A percentile compares a stretch with the other conserved stretches of the same genome.
These are phyloP conservation scores for Bagarius yarrelli DNA, from an alignment of 2,113 vertebrate genomes.

Conservation along the genomic window DNA sequence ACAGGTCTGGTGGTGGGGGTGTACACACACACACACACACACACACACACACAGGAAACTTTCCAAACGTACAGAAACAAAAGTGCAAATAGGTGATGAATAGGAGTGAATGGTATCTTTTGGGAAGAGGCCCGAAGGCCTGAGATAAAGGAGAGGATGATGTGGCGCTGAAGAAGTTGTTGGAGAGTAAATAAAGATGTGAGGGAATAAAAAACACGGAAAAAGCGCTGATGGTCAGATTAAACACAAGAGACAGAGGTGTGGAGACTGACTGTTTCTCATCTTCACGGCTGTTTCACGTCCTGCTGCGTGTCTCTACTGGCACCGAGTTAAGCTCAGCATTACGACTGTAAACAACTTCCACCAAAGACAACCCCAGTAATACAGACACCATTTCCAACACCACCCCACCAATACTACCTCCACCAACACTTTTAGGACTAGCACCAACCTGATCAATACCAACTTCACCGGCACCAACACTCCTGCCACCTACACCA, in stretches of 20 bases:
- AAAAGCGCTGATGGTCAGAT: neutral
- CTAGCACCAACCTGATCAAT: too few relatives aligned
- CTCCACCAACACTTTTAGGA: too few relatives aligned
- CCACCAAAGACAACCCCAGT: too few relatives aligned
- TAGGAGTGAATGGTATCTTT: constrained; percentile 22
- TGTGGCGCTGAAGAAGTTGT: neutral
- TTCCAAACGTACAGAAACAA: constrained; percentile 7
- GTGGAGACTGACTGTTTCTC: constrained; percentile 47
- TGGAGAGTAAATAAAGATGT: neutral
- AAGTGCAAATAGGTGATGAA: neutral
- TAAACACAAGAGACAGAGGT: neutral
- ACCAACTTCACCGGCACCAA: too few relatives aligned
- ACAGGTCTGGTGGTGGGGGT: constrained; percentile 33
- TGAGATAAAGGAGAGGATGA: neutral
- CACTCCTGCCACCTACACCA: too few relatives aligned
- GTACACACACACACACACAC: neutral
- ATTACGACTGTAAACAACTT: too few relatives aligned
- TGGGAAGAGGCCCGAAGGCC: neutral
- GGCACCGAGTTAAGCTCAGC: constrained; percentile 31
- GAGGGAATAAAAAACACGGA: neutral
- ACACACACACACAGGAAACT: neutral
- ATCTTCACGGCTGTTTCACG: constrained; percentile 51
- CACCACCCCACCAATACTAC: neutral
- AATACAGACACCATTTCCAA: constrained; percentile 18
- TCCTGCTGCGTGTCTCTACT: constrained; percentile 53